Percentiles rank a stretch among this genome's conserved stretches.
Conservation (phyloP, 2,888 invertebrate genomes). For the Cephus nigrinus region DNA sequence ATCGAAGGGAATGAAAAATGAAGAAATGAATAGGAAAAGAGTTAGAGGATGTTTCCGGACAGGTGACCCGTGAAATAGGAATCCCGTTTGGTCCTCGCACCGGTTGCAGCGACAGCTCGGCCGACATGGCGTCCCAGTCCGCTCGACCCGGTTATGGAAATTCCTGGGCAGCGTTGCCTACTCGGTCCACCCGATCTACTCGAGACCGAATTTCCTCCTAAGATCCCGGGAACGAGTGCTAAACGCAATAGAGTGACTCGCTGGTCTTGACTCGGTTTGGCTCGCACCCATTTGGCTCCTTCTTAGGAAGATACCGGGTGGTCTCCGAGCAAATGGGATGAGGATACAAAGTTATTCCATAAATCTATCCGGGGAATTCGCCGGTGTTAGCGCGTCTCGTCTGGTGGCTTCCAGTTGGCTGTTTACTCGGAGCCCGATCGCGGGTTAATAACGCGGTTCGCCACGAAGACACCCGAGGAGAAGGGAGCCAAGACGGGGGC, state of each 20-base stretch:
- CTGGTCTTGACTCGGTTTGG: too few species aligned
- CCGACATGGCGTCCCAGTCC: conserved; percentile 52
- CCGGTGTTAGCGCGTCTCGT: too few species aligned
- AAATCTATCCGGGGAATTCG: too few species aligned
- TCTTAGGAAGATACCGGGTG: too few species aligned
- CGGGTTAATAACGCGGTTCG: conserved; percentile 41
- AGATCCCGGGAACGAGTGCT: neutral
- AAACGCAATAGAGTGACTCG: too few species aligned
- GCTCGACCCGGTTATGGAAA: conserved; percentile 56
- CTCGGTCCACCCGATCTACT: conserved; percentile 1
- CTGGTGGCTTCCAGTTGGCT: conserved; percentile 16
- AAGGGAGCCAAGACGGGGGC: conserved; percentile 3
- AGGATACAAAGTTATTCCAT: too few species aligned
- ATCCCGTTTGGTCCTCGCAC: conserved; percentile 46
- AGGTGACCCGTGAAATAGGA: conserved; percentile 59
- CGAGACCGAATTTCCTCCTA: conserved; percentile 17
- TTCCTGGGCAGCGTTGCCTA: conserved; percentile 38
- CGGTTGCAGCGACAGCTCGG: conserved; percentile 61
- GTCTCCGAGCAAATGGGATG: too few species aligned
- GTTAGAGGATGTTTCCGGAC: conserved; percentile 47
- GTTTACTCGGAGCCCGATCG: conserved; percentile 47
- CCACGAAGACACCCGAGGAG: conserved; percentile 7
- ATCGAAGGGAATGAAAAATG: neutral
- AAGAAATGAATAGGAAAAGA: conserved; percentile 16
- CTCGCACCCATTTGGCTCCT: too few species aligned